Evolutionary conservation across 2,797 vertebrate species (phyloP).

Genomic region (Coreius guichenoti): DNA sequence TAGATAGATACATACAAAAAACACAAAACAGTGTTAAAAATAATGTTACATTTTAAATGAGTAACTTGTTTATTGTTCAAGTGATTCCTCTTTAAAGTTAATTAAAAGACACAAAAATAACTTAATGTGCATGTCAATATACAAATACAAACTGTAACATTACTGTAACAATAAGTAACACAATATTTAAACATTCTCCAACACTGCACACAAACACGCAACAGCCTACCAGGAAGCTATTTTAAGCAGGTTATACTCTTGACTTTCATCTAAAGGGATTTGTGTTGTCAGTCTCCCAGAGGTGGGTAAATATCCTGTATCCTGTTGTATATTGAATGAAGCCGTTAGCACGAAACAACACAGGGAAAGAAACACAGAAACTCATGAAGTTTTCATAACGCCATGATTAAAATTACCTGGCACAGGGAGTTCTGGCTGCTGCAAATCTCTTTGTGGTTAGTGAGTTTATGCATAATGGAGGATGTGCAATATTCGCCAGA

Average conservation of each 20-base stretch:
- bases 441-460: conserved; percentile 22
- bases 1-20: neutral
- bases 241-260: conserved; percentile 34
- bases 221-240: conserved; percentile 13
- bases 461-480: conserved; percentile 49
- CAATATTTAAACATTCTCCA: neutral
- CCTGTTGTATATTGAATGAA: conserved; percentile 43
- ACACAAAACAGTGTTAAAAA: neutral
- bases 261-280: conserved; percentile 35
- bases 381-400: conserved; percentile 56
- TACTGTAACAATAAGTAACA: neutral
- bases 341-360: conserved; percentile 17
- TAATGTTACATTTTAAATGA: neutral
- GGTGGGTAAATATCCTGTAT: conserved; percentile 40
- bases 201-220: neutral
- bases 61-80: neutral
- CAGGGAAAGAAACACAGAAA: conserved; percentile 25
- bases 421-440: conserved; percentile 14
- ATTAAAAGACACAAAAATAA: neutral
- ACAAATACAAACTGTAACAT: neutral
- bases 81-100: neutral
- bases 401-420: conserved; percentile 49
- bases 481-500: conserved; percentile 17
- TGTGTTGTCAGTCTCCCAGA: conserved; percentile 34
- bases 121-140: neutral